Percentiles rank a stretch among this genome's conserved stretches.
phyloP scores from a whole-genome alignment of 2,888 invertebrate species.

The Chydorus sphaericus region DNA sequence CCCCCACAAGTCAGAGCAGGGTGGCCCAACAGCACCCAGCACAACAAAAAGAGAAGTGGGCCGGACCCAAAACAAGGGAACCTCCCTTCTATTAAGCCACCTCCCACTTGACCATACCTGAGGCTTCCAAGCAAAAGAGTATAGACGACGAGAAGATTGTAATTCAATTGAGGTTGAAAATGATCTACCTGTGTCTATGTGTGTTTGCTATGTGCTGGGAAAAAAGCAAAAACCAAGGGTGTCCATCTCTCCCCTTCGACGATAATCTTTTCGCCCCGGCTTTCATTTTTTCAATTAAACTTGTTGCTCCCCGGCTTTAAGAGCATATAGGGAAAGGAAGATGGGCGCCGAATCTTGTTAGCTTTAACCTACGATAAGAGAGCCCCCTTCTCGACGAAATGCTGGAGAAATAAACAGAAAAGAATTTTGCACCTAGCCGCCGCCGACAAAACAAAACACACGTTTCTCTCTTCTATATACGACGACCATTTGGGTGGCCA shows the following conservation, averaged over 20 bases:
- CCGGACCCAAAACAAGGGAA: too few relatives aligned
- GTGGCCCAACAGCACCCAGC: too few relatives aligned
- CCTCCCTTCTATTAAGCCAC: too few relatives aligned
- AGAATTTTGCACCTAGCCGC: not conserved
- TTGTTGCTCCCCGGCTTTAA: not conserved
- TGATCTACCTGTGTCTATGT: not conserved
- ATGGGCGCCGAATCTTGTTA: not conserved
- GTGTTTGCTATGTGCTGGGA: not conserved
- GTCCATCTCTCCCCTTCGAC: not conserved
- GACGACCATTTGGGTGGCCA: too few relatives aligned
- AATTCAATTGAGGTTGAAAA: not conserved
- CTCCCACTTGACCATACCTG: too few relatives aligned
- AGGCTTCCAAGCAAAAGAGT: not conserved
- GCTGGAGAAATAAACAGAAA: not conserved
- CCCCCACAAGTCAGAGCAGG: too few relatives aligned
- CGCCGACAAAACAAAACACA: too few relatives aligned
- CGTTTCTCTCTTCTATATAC: too few relatives aligned
- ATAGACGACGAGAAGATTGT: not conserved
- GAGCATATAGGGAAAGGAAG: not conserved
- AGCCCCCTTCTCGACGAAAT: not conserved
- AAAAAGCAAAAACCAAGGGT: not conserved
- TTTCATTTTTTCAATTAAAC: slow-evolving; percentile 6
- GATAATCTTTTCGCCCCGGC: not conserved
- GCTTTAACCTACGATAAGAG: not conserved
- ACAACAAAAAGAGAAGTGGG: too few relatives aligned